These are phyloP conservation scores for Nephotettix cincticeps DNA, from an alignment of 1,140 invertebrate species.

Conservation along the genomic window DNA sequence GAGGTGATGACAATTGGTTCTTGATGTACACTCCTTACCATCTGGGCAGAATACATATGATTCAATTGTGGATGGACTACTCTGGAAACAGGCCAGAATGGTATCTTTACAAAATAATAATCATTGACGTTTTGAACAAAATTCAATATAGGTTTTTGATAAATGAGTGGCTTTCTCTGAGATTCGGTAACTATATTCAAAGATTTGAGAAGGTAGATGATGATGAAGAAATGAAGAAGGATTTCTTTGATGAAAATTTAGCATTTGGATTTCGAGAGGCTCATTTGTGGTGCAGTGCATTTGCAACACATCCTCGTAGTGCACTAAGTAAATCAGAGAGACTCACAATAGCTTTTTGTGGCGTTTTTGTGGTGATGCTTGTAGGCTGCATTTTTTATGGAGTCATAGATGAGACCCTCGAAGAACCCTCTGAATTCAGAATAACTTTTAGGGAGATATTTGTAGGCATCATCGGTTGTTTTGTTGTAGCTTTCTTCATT, in stretches of 20 bases:
- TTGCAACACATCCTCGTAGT: background rate
- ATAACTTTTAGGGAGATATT: background rate
- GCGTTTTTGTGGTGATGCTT: background rate
- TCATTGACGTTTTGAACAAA: background rate
- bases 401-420: background rate
- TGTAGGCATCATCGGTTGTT: background rate
- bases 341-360: background rate
- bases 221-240: background rate
- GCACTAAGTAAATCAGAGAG: background rate
- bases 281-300: background rate
- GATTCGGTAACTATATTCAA: background rate
- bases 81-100: background rate
- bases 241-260: background rate
- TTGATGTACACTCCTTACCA: background rate
- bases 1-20: constrained; percentile 3
- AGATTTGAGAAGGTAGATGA: background rate
- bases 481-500: background rate
- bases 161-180: background rate
- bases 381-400: background rate
- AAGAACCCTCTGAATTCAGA: background rate
- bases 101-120: background rate
- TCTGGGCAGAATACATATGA: background rate
- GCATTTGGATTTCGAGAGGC: background rate
- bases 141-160: background rate
- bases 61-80: background rate